These are phyloP conservation scores for Hylomyscus alleni DNA, from an alignment of 2,797 vertebrate species.

Conservation along the genomic window DNA sequence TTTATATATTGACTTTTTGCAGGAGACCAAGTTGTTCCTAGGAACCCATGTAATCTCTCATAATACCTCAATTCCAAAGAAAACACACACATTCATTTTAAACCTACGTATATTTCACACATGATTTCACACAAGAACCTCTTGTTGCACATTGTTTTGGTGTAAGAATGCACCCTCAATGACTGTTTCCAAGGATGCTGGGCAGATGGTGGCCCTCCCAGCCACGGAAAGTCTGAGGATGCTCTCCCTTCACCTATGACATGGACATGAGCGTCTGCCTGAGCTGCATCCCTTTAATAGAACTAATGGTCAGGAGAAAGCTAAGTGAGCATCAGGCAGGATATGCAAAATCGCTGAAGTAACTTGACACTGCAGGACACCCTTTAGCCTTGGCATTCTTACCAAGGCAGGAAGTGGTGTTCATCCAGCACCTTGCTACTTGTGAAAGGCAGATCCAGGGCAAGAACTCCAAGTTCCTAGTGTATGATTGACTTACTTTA, in stretches of 20 bases:
- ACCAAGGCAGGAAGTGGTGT: conserved; percentile 1
- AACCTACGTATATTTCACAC: neutral
- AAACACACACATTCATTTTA: neutral
- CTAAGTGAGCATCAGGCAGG: neutral
- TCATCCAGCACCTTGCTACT: neutral
- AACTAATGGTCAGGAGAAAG: neutral
- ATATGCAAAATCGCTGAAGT: neutral
- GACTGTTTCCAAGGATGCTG: neutral
- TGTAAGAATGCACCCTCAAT: neutral
- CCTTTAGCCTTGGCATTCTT: neutral
- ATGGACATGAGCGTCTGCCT: conserved; percentile 7
- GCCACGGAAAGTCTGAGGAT: neutral
- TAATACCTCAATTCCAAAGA: neutral
- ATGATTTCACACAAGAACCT: neutral
- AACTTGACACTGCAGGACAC: neutral
- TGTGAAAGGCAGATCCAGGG: neutral
- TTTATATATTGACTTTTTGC: neutral
- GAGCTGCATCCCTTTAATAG: neutral
- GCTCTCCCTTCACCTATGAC: neutral
- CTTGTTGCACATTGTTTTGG: neutral
- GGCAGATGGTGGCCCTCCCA: neutral
- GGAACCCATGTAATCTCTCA: neutral
- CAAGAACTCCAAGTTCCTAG: neutral
- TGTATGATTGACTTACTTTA: neutral
- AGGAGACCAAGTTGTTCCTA: neutral